Conservation (phyloP, 1,140 invertebrate species). For the Saxidomus purpurata region DNA sequence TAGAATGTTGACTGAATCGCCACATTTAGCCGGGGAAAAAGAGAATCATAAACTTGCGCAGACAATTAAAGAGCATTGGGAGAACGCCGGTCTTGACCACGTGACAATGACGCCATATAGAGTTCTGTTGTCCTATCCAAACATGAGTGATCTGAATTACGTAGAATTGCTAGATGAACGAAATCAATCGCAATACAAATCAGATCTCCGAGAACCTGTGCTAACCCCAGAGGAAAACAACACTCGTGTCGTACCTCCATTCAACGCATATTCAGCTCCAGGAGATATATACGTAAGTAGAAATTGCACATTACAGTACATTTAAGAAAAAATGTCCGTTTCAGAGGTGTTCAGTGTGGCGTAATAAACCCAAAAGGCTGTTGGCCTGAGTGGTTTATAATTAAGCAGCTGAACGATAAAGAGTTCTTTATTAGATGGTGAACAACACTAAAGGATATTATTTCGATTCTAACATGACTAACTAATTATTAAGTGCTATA, state of each 20-base stretch:
- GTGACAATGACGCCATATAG: conserved; percentile 80
- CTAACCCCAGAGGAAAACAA: conserved; percentile 78
- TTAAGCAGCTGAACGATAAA: no score
- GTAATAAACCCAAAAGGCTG: no score
- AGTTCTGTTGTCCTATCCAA: conserved; percentile 84
- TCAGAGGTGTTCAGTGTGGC: no score
- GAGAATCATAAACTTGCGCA: conserved; percentile 76
- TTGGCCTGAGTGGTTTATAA: no score
- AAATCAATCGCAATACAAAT: conserved; percentile 69
- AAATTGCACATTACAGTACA: no score
- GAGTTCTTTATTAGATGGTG: no score
- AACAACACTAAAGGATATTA: no score
- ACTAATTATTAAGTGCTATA: no score
- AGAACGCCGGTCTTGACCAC: conserved; percentile 75
- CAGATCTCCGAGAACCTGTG: conserved; percentile 74
- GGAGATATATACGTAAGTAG: conserved; percentile 60
- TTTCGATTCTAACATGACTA: no score
- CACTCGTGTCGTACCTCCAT: conserved; percentile 81
- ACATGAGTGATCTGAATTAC: conserved; percentile 72
- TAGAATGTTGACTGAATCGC: conserved; percentile 73
- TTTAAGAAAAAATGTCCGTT: no score
- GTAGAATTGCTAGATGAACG: conserved; percentile 72
- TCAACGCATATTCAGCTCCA: conserved; percentile 82
- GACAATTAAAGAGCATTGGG: conserved; percentile 77
- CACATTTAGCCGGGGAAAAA: conserved; percentile 82